Conservation (phyloP, 1,140 invertebrate species). For the Pseudomyrmex pallidus region DNA sequence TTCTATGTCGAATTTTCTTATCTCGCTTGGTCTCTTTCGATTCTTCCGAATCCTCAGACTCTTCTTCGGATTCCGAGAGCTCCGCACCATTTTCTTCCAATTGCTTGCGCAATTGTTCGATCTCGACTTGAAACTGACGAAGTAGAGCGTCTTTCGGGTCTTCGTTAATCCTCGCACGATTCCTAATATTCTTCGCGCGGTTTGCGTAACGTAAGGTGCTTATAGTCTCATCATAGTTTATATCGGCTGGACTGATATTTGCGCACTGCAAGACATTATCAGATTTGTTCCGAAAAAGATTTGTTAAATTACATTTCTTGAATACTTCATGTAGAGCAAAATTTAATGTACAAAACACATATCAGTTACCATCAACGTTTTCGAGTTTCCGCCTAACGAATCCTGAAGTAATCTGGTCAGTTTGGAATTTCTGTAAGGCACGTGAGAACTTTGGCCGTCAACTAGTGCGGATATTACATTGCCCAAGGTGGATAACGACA, state of each 20-base stretch:
- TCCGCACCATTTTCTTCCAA: slow-evolving; percentile 88
- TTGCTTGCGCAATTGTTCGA: slow-evolving; percentile 95
- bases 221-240: slow-evolving; percentile 99
- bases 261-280: slow-evolving; percentile 88
- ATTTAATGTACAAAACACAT: neutral
- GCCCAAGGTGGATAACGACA: slow-evolving; percentile 96
- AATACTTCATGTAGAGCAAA: slow-evolving; percentile 1
- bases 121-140: slow-evolving; percentile 98
- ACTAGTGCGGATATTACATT: slow-evolving; percentile 98
- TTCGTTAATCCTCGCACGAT: slow-evolving; percentile 98
- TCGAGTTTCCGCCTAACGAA: slow-evolving; percentile 97
- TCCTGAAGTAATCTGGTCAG: slow-evolving; percentile 96
- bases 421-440: slow-evolving; percentile 98
- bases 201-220: slow-evolving; percentile 98
- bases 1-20: slow-evolving; percentile 74
- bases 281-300: slow-evolving; percentile 22
- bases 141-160: slow-evolving; percentile 99
- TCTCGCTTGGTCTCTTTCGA: slow-evolving; percentile 74
- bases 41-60: slow-evolving; percentile 79
- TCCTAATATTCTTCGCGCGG: slow-evolving; percentile 98
- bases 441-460: slow-evolving; percentile 96
- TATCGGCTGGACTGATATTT: slow-evolving; percentile 97
- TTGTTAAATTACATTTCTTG: slow-evolving; percentile 5
- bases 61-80: slow-evolving; percentile 80
- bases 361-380: slow-evolving; percentile 94